These are phyloP conservation scores for Cheilosia variabilis DNA, from an alignment of 2,888 invertebrate species.

Conservation along the genomic window DNA sequence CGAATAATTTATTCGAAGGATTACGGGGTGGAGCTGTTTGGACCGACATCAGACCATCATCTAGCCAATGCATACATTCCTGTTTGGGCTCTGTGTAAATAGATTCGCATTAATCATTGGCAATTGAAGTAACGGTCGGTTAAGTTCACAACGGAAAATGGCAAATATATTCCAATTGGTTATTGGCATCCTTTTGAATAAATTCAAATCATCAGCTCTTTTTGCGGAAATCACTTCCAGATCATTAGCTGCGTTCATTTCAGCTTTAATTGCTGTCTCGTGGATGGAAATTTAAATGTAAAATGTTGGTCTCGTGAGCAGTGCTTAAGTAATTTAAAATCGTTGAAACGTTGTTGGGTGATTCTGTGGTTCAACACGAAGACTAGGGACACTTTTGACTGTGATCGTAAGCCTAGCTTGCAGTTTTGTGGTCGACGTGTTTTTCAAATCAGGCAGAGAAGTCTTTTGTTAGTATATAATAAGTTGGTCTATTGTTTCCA, in stretches of 20 bases:
- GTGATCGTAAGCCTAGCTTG: no score
- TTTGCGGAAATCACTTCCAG: conserved; percentile 50
- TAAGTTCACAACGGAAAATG: conserved; percentile 32
- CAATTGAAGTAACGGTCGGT: conserved; percentile 30
- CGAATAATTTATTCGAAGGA: conserved; percentile 66
- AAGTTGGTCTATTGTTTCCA: no score
- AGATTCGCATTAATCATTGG: conserved; percentile 57
- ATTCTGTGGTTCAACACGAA: no score
- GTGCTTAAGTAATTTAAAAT: no score
- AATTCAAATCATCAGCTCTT: conserved; percentile 57
- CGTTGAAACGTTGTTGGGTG: no score
- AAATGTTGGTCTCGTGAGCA: no score
- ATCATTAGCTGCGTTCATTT: conserved; percentile 54
- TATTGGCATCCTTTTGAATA: conserved; percentile 31
- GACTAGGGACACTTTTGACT: no score
- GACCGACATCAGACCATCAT: conserved; percentile 8
- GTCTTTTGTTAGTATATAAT: no score
- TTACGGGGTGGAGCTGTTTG: background rate
- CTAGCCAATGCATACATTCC: background rate
- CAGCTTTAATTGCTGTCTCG: conserved; percentile 28
- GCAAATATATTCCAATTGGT: conserved; percentile 21
- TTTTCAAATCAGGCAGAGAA: no score
- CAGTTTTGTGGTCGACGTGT: no score
- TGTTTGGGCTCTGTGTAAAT: conserved; percentile 18
- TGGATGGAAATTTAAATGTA: background rate